Evolutionary conservation across 92 coral and sea anemone species (phyloP), one percentile per base, ranked within the genome.

Genomic region (Blastomussa wellsi): DNA sequence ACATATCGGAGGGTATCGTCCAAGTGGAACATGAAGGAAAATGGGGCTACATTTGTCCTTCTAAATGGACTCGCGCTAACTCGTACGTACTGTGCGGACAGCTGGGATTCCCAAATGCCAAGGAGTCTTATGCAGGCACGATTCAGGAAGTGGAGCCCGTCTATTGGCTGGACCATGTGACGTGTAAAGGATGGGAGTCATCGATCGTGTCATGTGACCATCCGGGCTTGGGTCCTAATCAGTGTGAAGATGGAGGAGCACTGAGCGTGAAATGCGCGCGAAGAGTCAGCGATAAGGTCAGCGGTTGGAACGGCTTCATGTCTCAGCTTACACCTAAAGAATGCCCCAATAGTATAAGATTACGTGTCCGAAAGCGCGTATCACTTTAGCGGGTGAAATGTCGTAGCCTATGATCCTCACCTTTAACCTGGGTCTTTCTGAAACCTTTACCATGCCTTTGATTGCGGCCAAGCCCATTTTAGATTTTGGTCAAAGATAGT

Each of bases 21-120:
- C 94, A 91, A 72, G 87, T 96, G 14, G 75, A 85, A 32, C 80
- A 84, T 35, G 77, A 88, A 20, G 91, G 91, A 6, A 73, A 73
- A 19, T 90, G 95, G 95, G 98, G 98, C 13, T 72, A 80, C 72
- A 89, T 92, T 42, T 95, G 98, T 85, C 80, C 98, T 17, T 83
- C 95, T 57, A 90, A 90, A 22, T 95, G 98, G 98, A 88, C 57
- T 17, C 68, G 70, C 13, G 79, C 76, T 9, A 91, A 95, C 85
- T 69, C 90, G 65, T 82, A 93, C 87, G 98, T 96, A 31, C 89
- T 94, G 36, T 96, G 99, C 79, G 99, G 99, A 14, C 95, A 95
- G 84, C 95, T 96, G 76, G 99, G 99, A 53, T 96, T 89, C 70
- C 93, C 94, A 51, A 87, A 89, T 55, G 88, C 90, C 13, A 68